Conservation (phyloP, 2,113 vertebrate genomes). For the Oceanites oceanicus region DNA sequence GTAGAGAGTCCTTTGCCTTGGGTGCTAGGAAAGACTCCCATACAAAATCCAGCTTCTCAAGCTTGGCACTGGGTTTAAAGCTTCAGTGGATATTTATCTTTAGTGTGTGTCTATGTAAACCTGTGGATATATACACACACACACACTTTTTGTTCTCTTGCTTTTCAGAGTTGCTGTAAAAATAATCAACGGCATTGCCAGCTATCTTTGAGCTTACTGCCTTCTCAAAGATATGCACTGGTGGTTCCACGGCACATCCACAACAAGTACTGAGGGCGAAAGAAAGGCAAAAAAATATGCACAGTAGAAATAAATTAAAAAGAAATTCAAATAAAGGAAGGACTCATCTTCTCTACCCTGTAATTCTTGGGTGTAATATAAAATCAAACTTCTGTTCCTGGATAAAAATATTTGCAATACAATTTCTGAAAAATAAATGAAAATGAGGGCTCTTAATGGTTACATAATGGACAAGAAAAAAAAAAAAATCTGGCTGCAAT, state of each 20-base stretch:
- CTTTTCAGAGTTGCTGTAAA: neutral
- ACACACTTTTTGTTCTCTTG: neutral
- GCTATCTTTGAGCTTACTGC: neutral
- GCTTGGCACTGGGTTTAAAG: neutral
- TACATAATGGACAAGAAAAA: neutral
- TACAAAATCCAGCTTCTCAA: neutral
- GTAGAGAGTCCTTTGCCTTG: neutral
- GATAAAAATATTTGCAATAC: neutral
- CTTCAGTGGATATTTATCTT: neutral
- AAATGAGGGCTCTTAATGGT: neutral
- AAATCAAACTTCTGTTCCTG: neutral
- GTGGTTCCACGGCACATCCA: neutral
- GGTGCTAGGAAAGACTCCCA: neutral
- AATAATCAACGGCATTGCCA: neutral
- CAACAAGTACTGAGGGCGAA: neutral
- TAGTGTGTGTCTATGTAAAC: neutral
- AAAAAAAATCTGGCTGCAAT: neutral
- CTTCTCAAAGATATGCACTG: neutral
- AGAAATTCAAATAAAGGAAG: neutral
- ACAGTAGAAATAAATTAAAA: neutral
- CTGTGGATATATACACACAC: neutral
- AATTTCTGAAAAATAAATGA: neutral
- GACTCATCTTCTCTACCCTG: neutral
- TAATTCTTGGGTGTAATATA: neutral
- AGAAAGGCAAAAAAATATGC: neutral